A percentile compares a stretch with the other conserved stretches of the same genome.
Conservation (phyloP, 2,888 invertebrate genomes). For the Prenolepis imparis region DNA sequence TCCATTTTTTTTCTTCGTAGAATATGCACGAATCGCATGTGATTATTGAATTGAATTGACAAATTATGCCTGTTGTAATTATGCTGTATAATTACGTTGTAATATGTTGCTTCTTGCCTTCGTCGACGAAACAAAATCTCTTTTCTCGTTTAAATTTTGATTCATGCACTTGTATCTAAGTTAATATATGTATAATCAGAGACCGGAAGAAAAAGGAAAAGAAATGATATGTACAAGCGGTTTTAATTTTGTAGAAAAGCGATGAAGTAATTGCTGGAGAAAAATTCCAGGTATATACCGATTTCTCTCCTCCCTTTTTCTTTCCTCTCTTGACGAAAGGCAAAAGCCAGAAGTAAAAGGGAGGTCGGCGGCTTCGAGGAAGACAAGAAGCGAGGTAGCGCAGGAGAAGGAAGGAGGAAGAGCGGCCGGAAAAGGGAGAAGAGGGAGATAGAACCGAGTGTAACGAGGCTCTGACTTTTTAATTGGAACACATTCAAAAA, state of each 20-base stretch:
- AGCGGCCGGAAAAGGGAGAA: slow-evolving; percentile 52
- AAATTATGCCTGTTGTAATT: slow-evolving; percentile 1
- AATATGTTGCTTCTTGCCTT: neutral
- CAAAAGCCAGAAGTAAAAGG: slow-evolving; percentile 81
- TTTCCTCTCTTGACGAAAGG: slow-evolving; percentile 63
- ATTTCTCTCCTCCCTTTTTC: neutral
- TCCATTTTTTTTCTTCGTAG: neutral
- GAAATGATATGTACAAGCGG: slow-evolving; percentile 60
- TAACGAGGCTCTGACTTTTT: slow-evolving; percentile 86
- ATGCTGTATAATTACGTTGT: no score
- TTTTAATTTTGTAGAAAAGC: slow-evolving; percentile 77
- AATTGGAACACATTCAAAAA: slow-evolving; percentile 86
- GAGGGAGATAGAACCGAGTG: slow-evolving; percentile 80
- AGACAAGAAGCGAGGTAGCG: slow-evolving; percentile 36
- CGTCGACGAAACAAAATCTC: neutral
- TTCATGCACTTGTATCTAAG: neutral
- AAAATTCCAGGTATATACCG: slow-evolving; percentile 64
- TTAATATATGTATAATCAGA: neutral
- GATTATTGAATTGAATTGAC: slow-evolving; percentile 5
- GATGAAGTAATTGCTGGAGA: slow-evolving; percentile 82
- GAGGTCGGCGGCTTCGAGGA: slow-evolving; percentile 41
- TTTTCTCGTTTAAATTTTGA: slow-evolving; percentile 28
- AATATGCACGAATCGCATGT: neutral
- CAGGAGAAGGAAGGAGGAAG: neutral
- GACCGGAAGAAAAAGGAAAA: neutral